Conservation (phyloP, 2,888 invertebrate genomes). For the Macrosoma leucophasiata region DNA sequence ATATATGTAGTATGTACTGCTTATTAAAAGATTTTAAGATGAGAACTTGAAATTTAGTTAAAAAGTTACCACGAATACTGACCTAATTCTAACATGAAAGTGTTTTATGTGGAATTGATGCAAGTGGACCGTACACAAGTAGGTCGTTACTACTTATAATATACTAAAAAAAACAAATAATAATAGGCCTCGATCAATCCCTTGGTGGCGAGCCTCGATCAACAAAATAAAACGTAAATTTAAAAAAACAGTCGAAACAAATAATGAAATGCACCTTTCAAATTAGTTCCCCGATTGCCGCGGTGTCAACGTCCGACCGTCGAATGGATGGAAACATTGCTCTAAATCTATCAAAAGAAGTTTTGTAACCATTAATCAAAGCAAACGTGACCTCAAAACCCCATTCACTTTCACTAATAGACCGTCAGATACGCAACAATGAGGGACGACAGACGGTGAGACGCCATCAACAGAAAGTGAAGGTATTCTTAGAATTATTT, state of each 20-base stretch:
- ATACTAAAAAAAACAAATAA: too few relatives aligned
- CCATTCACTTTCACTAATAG: slow-evolving; percentile 33
- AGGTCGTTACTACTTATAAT: too few relatives aligned
- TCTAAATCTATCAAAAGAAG: background rate
- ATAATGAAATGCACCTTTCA: background rate
- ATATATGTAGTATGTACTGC: background rate
- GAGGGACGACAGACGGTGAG: slow-evolving; percentile 34
- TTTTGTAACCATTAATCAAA: slow-evolving; percentile 27
- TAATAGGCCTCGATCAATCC: background rate
- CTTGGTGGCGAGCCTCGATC: background rate
- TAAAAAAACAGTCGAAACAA: background rate
- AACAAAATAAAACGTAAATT: background rate
- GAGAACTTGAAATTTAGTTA: too few relatives aligned
- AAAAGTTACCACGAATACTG: too few relatives aligned
- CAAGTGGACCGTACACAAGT: too few relatives aligned
- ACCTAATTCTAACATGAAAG: too few relatives aligned
- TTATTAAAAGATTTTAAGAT: background rate
- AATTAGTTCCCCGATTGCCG: too few relatives aligned
- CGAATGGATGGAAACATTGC: too few relatives aligned
- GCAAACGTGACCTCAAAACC: slow-evolving; percentile 34
- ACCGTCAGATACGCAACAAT: slow-evolving; percentile 13
- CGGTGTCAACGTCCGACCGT: too few relatives aligned
- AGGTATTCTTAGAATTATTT: slow-evolving; percentile 32
- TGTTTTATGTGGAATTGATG: too few relatives aligned
- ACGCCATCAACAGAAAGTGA: slow-evolving; percentile 42